Evolutionary conservation across 2,888 invertebrate genomes (phyloP).

Genomic region (Zonitis immaculata): DNA sequence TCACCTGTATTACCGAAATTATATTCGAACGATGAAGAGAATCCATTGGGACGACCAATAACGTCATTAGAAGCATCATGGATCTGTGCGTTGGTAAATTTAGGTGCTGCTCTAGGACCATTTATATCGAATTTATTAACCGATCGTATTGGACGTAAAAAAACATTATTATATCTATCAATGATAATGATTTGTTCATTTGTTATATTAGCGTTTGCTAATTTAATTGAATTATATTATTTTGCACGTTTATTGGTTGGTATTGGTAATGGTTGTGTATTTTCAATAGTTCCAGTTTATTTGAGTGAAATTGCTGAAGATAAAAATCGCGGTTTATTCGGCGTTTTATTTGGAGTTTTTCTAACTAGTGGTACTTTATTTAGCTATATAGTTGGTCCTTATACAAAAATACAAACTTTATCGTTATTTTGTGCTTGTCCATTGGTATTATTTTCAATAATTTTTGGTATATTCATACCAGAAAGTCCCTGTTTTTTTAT

Average conservation of each 20-base stretch:
- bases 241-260: conserved; percentile 59
- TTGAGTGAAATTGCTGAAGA: conserved; percentile 80
- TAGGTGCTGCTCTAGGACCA: conserved; percentile 33
- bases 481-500: conserved; percentile 5
- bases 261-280: conserved; percentile 61
- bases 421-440: not conserved
- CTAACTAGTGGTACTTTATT: not conserved
- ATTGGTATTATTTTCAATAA: not conserved
- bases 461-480: conserved; percentile 3
- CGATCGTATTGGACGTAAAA: conserved; percentile 57
- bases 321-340: conserved; percentile 60
- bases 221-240: conserved; percentile 40
- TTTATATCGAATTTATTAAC: conserved; percentile 25
- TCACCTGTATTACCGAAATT: conserved; percentile 13
- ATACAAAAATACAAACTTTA: not conserved
- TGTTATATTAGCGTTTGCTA: conserved; percentile 24
- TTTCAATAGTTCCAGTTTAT: conserved; percentile 76
- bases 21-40: conserved; percentile 13
- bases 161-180: conserved; percentile 58
- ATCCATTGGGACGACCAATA: conserved; percentile 26
- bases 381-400: conserved; percentile 1
- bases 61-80: conserved; percentile 29
- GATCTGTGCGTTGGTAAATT: conserved; percentile 28
- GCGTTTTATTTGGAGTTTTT: not conserved
- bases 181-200: conserved; percentile 58